A percentile compares a stretch with the other conserved stretches of the same genome.
Conservation (phyloP, 2,888 invertebrate species). For the Merodon equestris region DNA sequence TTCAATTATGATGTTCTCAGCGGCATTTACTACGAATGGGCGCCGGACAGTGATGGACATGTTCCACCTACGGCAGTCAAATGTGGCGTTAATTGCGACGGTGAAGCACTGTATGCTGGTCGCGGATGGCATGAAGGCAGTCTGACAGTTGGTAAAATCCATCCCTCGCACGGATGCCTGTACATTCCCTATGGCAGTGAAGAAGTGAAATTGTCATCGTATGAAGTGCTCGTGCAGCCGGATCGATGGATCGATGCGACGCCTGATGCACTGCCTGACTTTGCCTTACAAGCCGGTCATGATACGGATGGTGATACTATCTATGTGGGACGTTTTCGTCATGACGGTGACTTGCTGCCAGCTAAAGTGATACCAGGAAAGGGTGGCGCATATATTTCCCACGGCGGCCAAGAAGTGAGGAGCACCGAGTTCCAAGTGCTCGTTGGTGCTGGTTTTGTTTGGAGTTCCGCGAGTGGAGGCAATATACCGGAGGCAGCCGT, state of each 20-base stretch:
- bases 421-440: constrained; percentile 79
- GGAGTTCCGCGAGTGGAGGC: constrained; percentile 70
- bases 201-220: constrained; percentile 77
- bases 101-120: constrained; percentile 85
- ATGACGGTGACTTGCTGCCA: constrained; percentile 79
- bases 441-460: constrained; percentile 73
- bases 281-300: constrained; percentile 72
- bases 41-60: constrained; percentile 81
- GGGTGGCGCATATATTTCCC: constrained; percentile 80
- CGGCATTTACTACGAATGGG: constrained; percentile 84
- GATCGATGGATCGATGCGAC: constrained; percentile 72
- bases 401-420: constrained; percentile 80
- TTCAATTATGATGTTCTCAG: constrained; percentile 84
- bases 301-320: constrained; percentile 73
- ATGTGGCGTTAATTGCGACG: constrained; percentile 83
- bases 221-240: constrained; percentile 77
- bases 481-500: constrained; percentile 71
- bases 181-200: constrained; percentile 79
- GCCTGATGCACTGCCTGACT: constrained; percentile 71
- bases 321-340: constrained; percentile 72
- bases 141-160: constrained; percentile 85
- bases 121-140: constrained; percentile 84
- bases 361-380: constrained; percentile 82
- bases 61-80: constrained; percentile 84
- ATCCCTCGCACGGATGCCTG: constrained; percentile 79